Evolutionary conservation across 2,888 invertebrate genomes (phyloP).

Genomic region (Esperia sulphurella): DNA sequence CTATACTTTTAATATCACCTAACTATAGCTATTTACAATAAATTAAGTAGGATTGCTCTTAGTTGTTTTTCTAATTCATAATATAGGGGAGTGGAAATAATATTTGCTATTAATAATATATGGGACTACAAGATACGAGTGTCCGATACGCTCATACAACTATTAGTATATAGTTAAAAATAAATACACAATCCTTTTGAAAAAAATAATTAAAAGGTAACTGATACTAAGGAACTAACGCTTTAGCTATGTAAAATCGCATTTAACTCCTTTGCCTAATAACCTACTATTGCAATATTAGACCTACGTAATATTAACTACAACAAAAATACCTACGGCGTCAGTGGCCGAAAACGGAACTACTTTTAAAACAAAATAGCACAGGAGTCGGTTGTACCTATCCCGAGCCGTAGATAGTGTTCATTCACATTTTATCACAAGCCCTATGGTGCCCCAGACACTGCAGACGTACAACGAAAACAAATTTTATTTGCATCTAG

Average conservation of each 20-base stretch:
- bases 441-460: not conserved
- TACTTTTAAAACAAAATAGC: slow-evolving; percentile 39
- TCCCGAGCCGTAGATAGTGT: slow-evolving; percentile 8
- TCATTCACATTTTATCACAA: slow-evolving; percentile 4
- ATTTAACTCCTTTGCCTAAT: not conserved
- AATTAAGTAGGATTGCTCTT: slow-evolving; percentile 13
- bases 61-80: slow-evolving; percentile 3
- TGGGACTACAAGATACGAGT: no score
- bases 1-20: slow-evolving; percentile 1
- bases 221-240: slow-evolving; percentile 2
- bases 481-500: no score
- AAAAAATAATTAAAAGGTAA: slow-evolving; percentile 11
- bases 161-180: slow-evolving; percentile 2
- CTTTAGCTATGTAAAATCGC: not conserved
- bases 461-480: not conserved
- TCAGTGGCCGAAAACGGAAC: slow-evolving; percentile 17
- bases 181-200: slow-evolving; percentile 10
- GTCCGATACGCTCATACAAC: no score
- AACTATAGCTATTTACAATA: slow-evolving; percentile 9
- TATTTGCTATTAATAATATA: slow-evolving; percentile 4
- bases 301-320: slow-evolving; percentile 1
- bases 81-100: slow-evolving; percentile 4
- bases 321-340: slow-evolving; percentile 7
- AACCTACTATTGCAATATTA: slow-evolving; percentile 1
- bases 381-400: slow-evolving; percentile 11